Base-by-base conservation (phyloP, 2,797 vertebrate genomes). In the Lophotriccus pileatus region DNA sequence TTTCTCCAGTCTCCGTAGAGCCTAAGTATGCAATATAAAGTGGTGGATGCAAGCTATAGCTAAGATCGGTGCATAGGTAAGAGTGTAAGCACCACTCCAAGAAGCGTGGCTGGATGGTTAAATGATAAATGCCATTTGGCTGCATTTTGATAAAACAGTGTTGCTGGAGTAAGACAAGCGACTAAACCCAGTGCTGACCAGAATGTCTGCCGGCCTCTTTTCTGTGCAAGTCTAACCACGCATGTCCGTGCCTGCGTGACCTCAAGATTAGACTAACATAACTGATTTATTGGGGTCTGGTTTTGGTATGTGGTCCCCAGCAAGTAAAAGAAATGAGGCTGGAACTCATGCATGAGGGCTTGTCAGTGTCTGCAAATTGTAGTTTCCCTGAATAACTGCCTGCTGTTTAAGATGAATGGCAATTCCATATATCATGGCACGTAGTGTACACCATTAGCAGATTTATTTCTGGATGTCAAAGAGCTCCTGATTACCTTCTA, bases 391-490 rank as follows among this genome's bases (percentile, higher is more conserved):
- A 96, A 88, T 95, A 93, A 93, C 85, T 91, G 84, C 91, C 83
- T 96, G 83, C 84, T 91, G 77, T 86, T 97, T 93, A 86, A 94
- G 94, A 94, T 96, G 84, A 96, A 94, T 93, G 87, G 91, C 95
- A 95, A 94, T 94, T 96, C 89, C 91, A 88, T 95, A 93, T 96
- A 96, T 95, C 96, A 94, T 95, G 91, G 86, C 91, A 90, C 74
- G 44, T 43, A 81, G 85, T 62, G 95, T 95, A 84, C 87, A 79
- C 83, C 85, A 91, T 95, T 96, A 96, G 86, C 63, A 95, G 82
- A 78, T 93, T 60, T 79, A 94, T 91, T 94, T 95, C 79, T 94
- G 63, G 66, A 43, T 95, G 83, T 92, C 92, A 93, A 0, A 82
- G 87, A 78, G 69, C 67, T 91, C 62, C 79, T 91, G 89, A 69